Evolutionary conservation across 2,888 invertebrate species (phyloP).

Genomic region (Bhutanitis thaidina): DNA sequence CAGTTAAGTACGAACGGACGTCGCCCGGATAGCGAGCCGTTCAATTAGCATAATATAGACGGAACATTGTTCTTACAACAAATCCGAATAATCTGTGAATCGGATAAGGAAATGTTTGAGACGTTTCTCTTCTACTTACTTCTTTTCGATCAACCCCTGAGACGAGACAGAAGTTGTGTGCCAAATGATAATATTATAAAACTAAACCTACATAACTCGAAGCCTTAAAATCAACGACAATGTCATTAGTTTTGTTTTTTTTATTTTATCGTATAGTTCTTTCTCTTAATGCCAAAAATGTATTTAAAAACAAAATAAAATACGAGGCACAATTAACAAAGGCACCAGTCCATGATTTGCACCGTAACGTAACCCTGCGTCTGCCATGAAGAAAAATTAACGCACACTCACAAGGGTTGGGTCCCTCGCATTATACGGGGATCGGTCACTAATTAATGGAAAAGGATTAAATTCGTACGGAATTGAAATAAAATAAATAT

Average conservation of each 20-base stretch:
- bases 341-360: not conserved
- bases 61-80: not conserved
- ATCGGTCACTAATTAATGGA: constrained; percentile 79
- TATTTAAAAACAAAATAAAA: not conserved
- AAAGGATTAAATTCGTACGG: constrained; percentile 78
- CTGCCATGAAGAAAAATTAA: constrained; percentile 70
- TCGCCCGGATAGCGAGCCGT: not conserved
- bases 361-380: constrained; percentile 29
- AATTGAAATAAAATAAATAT: constrained; percentile 80
- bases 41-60: not conserved
- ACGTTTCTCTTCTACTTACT: not conserved
- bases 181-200: too few relatives aligned
- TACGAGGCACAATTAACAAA: constrained; percentile 1
- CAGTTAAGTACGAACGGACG: constrained; percentile 25
- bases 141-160: too few relatives aligned
- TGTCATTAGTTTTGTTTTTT: too few relatives aligned
- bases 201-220: too few relatives aligned
- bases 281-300: too few relatives aligned
- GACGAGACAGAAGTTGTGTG: too few relatives aligned
- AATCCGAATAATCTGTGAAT: not conserved
- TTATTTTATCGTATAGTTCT: too few relatives aligned
- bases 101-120: not conserved
- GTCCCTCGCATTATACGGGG: constrained; percentile 62
- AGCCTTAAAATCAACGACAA: too few relatives aligned
- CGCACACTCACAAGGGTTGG: constrained; percentile 50